Base-by-base conservation (phyloP, 2,113 vertebrate genomes). In the Caranx ignobilis region DNA sequence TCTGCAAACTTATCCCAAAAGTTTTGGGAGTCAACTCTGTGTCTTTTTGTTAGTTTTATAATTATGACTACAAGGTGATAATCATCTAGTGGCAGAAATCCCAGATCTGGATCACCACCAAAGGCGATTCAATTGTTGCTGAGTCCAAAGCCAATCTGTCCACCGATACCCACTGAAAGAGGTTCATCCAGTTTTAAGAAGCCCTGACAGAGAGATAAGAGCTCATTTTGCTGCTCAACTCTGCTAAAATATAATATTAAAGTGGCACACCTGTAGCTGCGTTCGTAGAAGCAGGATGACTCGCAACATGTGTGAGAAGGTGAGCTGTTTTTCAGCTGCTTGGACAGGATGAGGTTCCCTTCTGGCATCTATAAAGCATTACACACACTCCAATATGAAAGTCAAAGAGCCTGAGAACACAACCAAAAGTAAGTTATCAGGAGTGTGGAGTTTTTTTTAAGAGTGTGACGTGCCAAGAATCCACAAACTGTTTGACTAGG, bases 101-200 rank as follows among this genome's bases (percentile, higher is more conserved):
- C 90, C 85, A 86, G 89, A 80, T 90, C 75, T 88, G 90, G 80
- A 86, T 73, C 63, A 2, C 11, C 39, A 89, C 31, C 73, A 87
- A 82, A 66, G 60, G 48, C 32, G 1, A 68, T 37, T 75, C 81
- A 80, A 89, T 69, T 77, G 85, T 79, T 82, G 71, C 76, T 0
- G 54, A 69, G 80, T 48, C 72, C 80, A 81, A 64, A 81, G 77
- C 59, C 76, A 84, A 77, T 85, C 77, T 87, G 84, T 85, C 72
- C 54, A 55, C 63, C 21, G 35, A 26, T n/a, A 45, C 48, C 65
- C 61, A 54, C 75, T 59, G 35, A 84, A 69, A 63, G 59, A 8
- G 1, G 15, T 32, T 74, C 65, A 60, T 5, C 48, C 12, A 5
- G 13, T 10, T 52, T 59, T 26, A 43, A 56, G 34, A 8, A 26